These are phyloP conservation scores for Hirtodrosophila alboralis DNA, from an alignment of 2,888 invertebrate species.

Conservation along the genomic window DNA sequence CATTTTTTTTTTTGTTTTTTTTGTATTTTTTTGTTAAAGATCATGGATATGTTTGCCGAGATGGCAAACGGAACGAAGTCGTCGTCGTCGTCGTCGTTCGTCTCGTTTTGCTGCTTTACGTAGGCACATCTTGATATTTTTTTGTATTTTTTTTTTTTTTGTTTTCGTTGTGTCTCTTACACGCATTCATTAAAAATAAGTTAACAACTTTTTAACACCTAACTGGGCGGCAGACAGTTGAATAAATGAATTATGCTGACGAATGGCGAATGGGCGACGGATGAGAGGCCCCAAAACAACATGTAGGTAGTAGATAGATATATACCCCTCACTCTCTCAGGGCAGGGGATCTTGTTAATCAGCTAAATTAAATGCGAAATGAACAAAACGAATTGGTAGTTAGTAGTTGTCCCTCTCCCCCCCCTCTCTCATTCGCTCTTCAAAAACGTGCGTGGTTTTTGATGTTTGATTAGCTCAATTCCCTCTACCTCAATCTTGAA, in stretches of 20 bases:
- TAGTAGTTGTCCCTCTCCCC: constrained; percentile 38
- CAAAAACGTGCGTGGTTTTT: constrained; percentile 63
- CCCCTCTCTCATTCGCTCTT: neutral
- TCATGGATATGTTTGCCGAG: constrained; percentile 77
- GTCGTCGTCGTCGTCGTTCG: no score
- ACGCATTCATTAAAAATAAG: constrained; percentile 80
- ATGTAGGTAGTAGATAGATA: constrained; percentile 2
- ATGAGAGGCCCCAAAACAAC: neutral
- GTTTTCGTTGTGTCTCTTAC: constrained; percentile 56
- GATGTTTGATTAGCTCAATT: constrained; percentile 62
- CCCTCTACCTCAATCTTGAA: neutral
- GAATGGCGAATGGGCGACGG: constrained; percentile 55
- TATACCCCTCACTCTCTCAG: no score
- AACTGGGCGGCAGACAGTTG: constrained; percentile 80
- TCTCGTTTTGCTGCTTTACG: constrained; percentile 47
- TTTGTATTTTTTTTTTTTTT: constrained; percentile 17
- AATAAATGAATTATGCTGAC: constrained; percentile 79
- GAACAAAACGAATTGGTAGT: constrained; percentile 76
- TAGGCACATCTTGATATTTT: constrained; percentile 57
- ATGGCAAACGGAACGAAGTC: constrained; percentile 59
- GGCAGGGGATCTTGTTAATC: constrained; percentile 67
- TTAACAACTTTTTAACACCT: constrained; percentile 83
- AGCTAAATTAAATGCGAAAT: constrained; percentile 80
- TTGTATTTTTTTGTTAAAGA: constrained; percentile 54
- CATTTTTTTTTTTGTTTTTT: constrained; percentile 23